Base-by-base conservation (phyloP, 2,888 invertebrate species). In the Sphecodes monilicornis region DNA sequence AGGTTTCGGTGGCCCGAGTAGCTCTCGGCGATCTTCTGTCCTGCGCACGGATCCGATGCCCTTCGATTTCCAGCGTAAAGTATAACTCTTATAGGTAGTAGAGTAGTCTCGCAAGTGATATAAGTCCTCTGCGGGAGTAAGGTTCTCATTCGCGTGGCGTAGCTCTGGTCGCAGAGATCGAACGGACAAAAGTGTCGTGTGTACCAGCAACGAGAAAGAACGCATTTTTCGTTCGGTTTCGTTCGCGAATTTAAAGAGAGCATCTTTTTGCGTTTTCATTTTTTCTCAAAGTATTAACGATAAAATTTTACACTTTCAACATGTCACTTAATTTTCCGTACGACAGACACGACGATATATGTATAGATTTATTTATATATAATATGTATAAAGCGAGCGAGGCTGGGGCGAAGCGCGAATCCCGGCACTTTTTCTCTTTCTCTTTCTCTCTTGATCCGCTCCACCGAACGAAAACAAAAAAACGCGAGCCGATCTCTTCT, bases 281-380 rank as follows among this genome's bases (percentile, higher is more conserved):
- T 74, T 54, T 29, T 16, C 26, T 57, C 70, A 73, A 89, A 82
- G 74, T 89, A 86, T 89, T 89, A 88, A 90, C 90, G 89, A 90
- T 90, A 90, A 88, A 90, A 90, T 90, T 90, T 89, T 82, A 89
- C 89, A 90, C 86, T 90, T 90, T 90, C 89, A 90, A 90, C 90
- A 88, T 90, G 87, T 86, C 75, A 71, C 78, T 80, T 80, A 88
- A 86, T 66, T 83, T 75, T 79, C 76, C 78, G 79, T 78, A 86
- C 81, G 88, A 81, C 79, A 86, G 88, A 88, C 86, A 86, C 88
- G 86, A 83, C 79, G 50, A 86, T 73, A 86, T 80, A 78, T 77
- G 64, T 74, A 77, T 84, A 82, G 70, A 43, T 70, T 43, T 16
- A 69, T 29, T 41, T 80, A 69, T 77, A 74, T 81, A 81, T 54